Base-by-base conservation (phyloP, 2,113 vertebrate genomes). In the Eidolon helvum region DNA sequence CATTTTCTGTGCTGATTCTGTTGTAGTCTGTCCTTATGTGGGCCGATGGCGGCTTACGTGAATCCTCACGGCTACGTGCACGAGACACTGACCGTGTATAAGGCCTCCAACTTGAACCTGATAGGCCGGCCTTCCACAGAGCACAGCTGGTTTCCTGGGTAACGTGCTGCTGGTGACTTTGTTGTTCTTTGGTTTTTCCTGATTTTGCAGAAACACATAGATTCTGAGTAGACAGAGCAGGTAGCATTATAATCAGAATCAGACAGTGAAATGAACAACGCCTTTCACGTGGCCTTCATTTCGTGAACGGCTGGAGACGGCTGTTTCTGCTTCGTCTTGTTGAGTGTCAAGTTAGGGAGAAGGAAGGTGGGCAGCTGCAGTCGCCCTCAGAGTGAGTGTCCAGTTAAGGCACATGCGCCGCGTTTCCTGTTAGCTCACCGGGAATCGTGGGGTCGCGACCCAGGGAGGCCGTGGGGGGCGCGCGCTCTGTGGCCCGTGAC, bases 131-230 rank as follows among this genome's bases (percentile, higher is more conserved):
- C 99, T 28, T 99, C 99, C 2, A 99, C 99, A 2, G 98, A 99
- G 87, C 99, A 99, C 98, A 99, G 99, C 99, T 99, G 99, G 99
- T 99, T 99, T 98, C 99, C 99, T 40, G 99, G 99, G 99, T 99
- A 99, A 99, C 86, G 4, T 30, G 10, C 10, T 28, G 43, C 33
- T 10, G 0, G 7, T 35, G 26, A 14, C 26, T 18, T 33, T 33
- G 45, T 3, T 68, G 33, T 8, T 33, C 48, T 10, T 53, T 63
- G 53, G 28, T 55, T 66, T 19, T 48, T n/a, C 40, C 45, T 85
- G 30, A 59, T 0, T 53, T 45, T 68, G 28, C 55, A 77, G 28
- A 59, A 82, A 77, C 80, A 16, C 33, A 38, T 30, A 33, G n/a
- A 57, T 38, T 89, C 30, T 63, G n/a, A 72, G 38, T 4, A 45